phyloP scores from a whole-genome alignment of 2,888 invertebrate genomes.

The Sphinx pinastri region DNA sequence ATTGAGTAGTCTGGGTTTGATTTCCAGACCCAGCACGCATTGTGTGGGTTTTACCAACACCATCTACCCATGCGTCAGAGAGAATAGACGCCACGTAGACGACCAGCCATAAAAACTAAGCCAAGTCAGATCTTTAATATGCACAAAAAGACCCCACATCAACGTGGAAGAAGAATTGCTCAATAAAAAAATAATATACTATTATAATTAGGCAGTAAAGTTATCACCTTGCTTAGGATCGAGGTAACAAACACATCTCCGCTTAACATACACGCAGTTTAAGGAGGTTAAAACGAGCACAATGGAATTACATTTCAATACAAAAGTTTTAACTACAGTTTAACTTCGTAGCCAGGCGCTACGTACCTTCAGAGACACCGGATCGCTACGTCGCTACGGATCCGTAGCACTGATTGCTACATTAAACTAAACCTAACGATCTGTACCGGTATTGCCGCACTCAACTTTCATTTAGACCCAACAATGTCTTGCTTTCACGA shows the following conservation, averaged over 20 bases:
- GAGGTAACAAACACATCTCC: neutral
- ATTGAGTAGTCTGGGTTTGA: no score
- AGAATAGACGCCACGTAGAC: no score
- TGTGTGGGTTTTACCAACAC: no score
- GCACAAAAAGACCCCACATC: no score
- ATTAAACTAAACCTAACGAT: constrained; percentile 9
- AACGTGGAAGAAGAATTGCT: no score
- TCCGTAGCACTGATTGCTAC: constrained; percentile 13
- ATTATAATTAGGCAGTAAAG: no score
- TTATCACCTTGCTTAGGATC: no score
- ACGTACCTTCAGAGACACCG: neutral
- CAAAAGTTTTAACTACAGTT: neutral
- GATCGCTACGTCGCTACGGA: neutral
- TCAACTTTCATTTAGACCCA: constrained; percentile 19
- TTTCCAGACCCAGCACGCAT: no score
- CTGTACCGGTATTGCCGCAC: constrained; percentile 4
- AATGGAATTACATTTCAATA: constrained; percentile 4
- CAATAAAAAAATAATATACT: no score
- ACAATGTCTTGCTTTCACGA: neutral
- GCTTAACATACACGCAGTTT: neutral
- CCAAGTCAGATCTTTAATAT: no score
- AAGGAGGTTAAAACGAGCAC: neutral
- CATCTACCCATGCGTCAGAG: no score
- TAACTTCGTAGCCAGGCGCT: neutral
- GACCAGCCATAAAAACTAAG: no score